Evolutionary conservation across 2,113 vertebrate species (phyloP).

Genomic region (Willisornis vidua): DNA sequence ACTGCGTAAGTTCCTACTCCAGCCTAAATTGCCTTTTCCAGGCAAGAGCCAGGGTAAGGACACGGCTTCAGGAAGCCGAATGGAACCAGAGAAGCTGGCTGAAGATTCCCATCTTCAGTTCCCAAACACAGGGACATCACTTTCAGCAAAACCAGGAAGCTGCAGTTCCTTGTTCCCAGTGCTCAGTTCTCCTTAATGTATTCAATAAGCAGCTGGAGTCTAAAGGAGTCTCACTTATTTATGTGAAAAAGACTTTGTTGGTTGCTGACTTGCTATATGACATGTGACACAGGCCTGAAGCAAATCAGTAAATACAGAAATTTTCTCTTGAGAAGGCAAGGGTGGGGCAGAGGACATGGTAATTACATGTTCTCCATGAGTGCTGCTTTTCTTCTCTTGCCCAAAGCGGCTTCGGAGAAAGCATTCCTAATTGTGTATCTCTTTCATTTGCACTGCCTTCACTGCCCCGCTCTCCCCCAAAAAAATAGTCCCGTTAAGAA

Average conservation of each 20-base stretch:
- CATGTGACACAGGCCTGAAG: slow-evolving; percentile 21
- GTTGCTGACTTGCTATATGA: background rate
- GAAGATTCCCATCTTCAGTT: background rate
- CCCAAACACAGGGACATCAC: background rate
- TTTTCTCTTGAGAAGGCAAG: slow-evolving; percentile 41
- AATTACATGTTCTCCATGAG: slow-evolving; percentile 7
- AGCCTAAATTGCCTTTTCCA: background rate
- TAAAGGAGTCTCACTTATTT: background rate
- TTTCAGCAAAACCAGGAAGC: background rate
- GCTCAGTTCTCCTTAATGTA: background rate
- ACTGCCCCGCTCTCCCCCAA: background rate
- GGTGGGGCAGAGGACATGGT: background rate
- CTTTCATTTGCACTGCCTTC: background rate
- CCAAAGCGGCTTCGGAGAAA: background rate
- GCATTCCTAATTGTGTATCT: background rate
- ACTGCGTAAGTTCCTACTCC: background rate
- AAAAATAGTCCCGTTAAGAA: background rate
- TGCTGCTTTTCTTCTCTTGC: background rate
- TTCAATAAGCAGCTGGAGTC: background rate
- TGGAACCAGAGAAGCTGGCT: background rate
- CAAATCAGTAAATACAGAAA: slow-evolving; percentile 32
- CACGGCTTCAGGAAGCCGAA: background rate
- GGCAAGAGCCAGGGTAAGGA: background rate
- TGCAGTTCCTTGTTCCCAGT: background rate
- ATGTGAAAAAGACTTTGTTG: background rate